These are phyloP conservation scores for Daboia siamensis DNA, from an alignment of 2,113 vertebrate genomes.

Conservation along the genomic window DNA sequence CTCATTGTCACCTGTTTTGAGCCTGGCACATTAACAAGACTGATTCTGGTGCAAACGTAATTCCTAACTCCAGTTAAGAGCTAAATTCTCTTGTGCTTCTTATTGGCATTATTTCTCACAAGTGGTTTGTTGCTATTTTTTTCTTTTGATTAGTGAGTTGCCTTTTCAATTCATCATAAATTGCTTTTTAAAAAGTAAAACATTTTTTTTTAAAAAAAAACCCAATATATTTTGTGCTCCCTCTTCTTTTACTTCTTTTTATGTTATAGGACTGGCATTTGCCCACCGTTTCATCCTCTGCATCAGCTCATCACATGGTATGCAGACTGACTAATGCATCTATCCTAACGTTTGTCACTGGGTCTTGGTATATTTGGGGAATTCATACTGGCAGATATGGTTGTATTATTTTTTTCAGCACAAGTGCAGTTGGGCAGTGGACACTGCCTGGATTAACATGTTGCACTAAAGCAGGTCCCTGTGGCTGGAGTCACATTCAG, in stretches of 20 bases:
- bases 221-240: neutral
- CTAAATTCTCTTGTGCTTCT: neutral
- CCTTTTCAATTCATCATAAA: slow-evolving; percentile 8
- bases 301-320: slow-evolving; percentile 44
- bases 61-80: neutral
- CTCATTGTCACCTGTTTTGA: neutral
- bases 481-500: neutral
- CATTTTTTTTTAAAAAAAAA: neutral
- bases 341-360: neutral
- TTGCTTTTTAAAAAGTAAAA: slow-evolving; percentile 2
- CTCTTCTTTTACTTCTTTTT: slow-evolving; percentile 24
- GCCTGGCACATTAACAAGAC: neutral
- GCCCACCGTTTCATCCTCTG: slow-evolving; percentile 41
- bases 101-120: neutral
- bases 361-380: neutral
- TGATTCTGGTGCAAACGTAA: neutral
- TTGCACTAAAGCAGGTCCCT: neutral
- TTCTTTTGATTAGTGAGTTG: neutral
- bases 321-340: slow-evolving; percentile 14
- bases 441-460: neutral
- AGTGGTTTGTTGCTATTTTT: neutral
- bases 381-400: neutral
- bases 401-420: neutral
- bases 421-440: neutral
- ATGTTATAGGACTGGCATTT: slow-evolving; percentile 39